Evolutionary conservation across 2,797 vertebrate genomes (phyloP).

Genomic region (Onychomys leucogaster): DNA sequence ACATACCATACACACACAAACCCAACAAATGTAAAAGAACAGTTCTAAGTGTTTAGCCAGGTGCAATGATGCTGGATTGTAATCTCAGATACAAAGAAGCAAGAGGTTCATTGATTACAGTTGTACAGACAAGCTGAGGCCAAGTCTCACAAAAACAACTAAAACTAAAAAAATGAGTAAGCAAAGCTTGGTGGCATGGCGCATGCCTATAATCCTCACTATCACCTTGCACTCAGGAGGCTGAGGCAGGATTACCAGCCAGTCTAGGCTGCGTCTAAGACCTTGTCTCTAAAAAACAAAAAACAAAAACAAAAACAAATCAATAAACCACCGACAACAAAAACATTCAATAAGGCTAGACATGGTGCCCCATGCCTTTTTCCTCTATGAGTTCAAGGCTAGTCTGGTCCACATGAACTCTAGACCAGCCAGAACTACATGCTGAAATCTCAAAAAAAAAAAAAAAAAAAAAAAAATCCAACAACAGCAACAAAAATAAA

Average conservation of each 20-base stretch:
- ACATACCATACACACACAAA: background rate
- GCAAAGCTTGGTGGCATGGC: background rate
- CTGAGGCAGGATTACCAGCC: background rate
- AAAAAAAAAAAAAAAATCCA: background rate
- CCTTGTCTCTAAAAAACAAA: background rate
- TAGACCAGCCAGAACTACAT: background rate
- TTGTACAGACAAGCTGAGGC: background rate
- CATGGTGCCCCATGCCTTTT: background rate
- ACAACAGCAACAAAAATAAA: constrained; percentile 35
- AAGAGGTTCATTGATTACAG: background rate
- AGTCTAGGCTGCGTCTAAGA: background rate
- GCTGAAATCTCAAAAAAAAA: background rate
- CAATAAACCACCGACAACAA: background rate
- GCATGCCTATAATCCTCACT: background rate
- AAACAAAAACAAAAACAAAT: background rate
- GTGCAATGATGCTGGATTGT: background rate
- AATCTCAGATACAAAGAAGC: background rate
- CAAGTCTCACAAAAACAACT: background rate
- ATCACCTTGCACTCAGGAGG: background rate
- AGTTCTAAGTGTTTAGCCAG: background rate
- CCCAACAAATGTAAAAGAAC: background rate
- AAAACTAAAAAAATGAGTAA: background rate
- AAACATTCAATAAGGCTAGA: background rate
- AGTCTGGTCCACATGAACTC: background rate
- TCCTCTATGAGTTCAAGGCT: background rate